phyloP scores from a whole-genome alignment of 2,113 vertebrate species.

The Plestiodon gilberti region DNA sequence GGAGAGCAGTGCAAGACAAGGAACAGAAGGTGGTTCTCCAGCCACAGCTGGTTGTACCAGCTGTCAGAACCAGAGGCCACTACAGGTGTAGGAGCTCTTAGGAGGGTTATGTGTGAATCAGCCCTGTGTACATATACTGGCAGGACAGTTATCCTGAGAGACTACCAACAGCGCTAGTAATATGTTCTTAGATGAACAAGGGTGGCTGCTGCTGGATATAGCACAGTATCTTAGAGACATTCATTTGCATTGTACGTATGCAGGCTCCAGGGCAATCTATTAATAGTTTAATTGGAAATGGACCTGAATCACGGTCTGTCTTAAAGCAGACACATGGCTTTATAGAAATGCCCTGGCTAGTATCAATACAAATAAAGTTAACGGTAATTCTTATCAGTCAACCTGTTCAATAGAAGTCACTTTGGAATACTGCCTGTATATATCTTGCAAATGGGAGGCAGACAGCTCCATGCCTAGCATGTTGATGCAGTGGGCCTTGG shows the following conservation, averaged over 20 bases:
- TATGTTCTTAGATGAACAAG: background rate
- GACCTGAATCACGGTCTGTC: constrained; percentile 1
- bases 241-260: background rate
- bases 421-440: accelerated
- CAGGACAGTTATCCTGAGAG: background rate
- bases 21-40: background rate
- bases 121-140: background rate
- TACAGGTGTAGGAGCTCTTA: background rate
- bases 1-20: background rate
- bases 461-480: background rate
- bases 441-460: background rate
- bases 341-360: background rate
- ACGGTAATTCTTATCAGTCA: background rate
- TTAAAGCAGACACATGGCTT: background rate
- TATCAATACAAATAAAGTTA: background rate
- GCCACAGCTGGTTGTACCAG: background rate
- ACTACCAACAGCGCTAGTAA: background rate
- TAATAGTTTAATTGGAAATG: accelerated
- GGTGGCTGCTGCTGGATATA: background rate
- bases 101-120: background rate
- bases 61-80: background rate
- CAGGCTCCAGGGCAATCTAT: background rate
- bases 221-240: background rate
- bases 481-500: accelerated
- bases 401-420: background rate